Percentiles rank a stretch among this genome's conserved stretches.
Evolutionary conservation across 2,888 invertebrate genomes (phyloP).

Genomic region (Lasioglossum figueresi): DNA sequence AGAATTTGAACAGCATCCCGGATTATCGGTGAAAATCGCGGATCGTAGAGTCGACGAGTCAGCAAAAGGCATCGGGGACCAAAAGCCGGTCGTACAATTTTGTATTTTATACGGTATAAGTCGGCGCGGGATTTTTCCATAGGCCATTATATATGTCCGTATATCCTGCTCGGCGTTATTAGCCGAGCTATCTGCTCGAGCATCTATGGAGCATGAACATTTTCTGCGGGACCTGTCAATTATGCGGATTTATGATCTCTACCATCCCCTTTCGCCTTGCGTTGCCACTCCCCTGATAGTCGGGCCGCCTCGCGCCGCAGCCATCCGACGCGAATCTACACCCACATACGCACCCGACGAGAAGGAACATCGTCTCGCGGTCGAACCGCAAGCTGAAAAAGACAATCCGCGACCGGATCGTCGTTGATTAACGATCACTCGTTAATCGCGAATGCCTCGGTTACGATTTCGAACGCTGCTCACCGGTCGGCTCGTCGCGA

Average conservation of each 20-base stretch:
- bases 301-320: not conserved
- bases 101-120: slow-evolving; percentile 26
- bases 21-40: not conserved
- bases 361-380: slow-evolving; percentile 30
- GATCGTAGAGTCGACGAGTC: not conserved
- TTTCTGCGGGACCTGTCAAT: slow-evolving; percentile 77
- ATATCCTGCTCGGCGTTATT: slow-evolving; percentile 62
- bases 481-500: slow-evolving; percentile 28
- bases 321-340: slow-evolving; percentile 24
- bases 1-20: not conserved
- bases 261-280: slow-evolving; percentile 22
- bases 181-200: slow-evolving; percentile 70
- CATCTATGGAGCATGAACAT: slow-evolving; percentile 68
- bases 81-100: slow-evolving; percentile 31
- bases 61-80: slow-evolving; percentile 3
- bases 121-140: slow-evolving; percentile 41
- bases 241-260: slow-evolving; percentile 79
- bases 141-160: slow-evolving; percentile 59
- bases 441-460: slow-evolving; percentile 58
- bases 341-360: slow-evolving; percentile 27
- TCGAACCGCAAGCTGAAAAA: slow-evolving; percentile 25
- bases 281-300: not conserved
- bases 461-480: slow-evolving; percentile 43
- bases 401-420: not conserved
- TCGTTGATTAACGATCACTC: slow-evolving; percentile 52